These are phyloP conservation scores for Oscheius sp. DNA, from an alignment of 2,888 invertebrate species.

Conservation along the genomic window DNA sequence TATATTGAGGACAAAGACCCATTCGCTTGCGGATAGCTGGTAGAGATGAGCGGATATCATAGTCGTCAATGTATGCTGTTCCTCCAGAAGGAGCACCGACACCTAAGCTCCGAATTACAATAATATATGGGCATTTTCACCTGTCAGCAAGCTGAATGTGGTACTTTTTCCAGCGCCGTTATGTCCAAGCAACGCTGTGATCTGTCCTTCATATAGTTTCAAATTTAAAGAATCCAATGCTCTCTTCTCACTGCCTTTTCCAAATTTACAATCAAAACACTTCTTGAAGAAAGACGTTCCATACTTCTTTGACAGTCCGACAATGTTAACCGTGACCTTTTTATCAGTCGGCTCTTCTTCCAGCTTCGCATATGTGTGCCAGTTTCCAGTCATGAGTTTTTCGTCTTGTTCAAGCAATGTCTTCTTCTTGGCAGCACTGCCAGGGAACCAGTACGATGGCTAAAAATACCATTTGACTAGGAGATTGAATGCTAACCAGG, in stretches of 20 bases:
- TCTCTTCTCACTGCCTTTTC: conserved; percentile 38
- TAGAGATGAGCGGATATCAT: conserved; percentile 75
- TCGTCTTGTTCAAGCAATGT: conserved; percentile 6
- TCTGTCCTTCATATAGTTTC: conserved; percentile 83
- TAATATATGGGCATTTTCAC: conserved; percentile 14
- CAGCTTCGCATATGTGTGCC: conserved; percentile 36
- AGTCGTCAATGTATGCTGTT: conserved; percentile 71
- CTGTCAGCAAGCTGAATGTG: conserved; percentile 90
- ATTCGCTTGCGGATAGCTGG: conserved; percentile 73
- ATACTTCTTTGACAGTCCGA: conserved; percentile 57
- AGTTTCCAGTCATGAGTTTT: conserved; percentile 2
- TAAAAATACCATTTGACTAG: conserved; percentile 28
- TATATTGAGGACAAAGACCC: conserved; percentile 87
- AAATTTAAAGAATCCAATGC: conserved; percentile 79
- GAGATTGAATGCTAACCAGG: conserved; percentile 56
- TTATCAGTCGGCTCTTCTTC: conserved; percentile 36
- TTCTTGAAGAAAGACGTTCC: conserved; percentile 62
- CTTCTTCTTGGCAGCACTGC: conserved; percentile 29
- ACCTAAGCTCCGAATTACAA: conserved; percentile 26
- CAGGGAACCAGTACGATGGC: conserved; percentile 65
- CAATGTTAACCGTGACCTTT: conserved; percentile 53
- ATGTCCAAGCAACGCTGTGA: conserved; percentile 78
- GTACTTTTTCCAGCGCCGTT: conserved; percentile 91
- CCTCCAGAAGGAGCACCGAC: conserved; percentile 54
- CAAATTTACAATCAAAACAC: conserved; percentile 62